Evolutionary conservation across 2,797 vertebrate genomes (phyloP), one percentile per base, ranked within the genome.

Genomic region (Pangasius mekongensis): DNA sequence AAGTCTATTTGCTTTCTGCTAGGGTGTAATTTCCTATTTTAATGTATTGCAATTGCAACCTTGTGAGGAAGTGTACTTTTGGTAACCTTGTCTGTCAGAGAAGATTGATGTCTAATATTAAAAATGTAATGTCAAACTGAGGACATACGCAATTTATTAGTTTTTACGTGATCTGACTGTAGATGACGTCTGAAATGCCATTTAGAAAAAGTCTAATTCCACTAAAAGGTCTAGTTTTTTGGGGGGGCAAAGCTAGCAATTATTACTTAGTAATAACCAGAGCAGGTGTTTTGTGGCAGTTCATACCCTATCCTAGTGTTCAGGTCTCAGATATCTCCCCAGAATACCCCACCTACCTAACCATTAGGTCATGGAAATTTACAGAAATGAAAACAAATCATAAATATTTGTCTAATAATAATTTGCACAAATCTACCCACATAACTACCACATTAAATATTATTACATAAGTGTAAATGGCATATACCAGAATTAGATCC

Each of bases 51-150:
- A 82, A 82, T 84, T 47, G 80, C 39, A 88, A 87, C 90, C 83
- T 60, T 89, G 90, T 60, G 87, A 89, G 89, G 58, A 81, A 71
- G 88, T 71, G 85, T 87, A 52, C 85, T 80, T 87, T 71, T 89
- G 85, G 10, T 87, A 89, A 87, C 88, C 87, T 91, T 91, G 89
- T 88, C 91, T 86, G 90, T 92, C 90, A 89, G 74, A 87, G 78
- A 90, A 90, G 90, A 92, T 91, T 91, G 91, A 92, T 91, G 90
- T 62, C 77, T 86, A 82, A 89, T 88, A 91, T 89, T 90, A 87
- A 91, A 90, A 43, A 85, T 18, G n/a, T 86, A 84, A 89, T 91
- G 91, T 90, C 91, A 89, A 90, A 86, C 87, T 58, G 85, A 91
- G 87, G 86, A 89, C 87, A 87, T 80, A 43, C n/a, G 83, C 83